Conservation (phyloP, 2,888 invertebrate species). For the Danaus chrysippus region DNA sequence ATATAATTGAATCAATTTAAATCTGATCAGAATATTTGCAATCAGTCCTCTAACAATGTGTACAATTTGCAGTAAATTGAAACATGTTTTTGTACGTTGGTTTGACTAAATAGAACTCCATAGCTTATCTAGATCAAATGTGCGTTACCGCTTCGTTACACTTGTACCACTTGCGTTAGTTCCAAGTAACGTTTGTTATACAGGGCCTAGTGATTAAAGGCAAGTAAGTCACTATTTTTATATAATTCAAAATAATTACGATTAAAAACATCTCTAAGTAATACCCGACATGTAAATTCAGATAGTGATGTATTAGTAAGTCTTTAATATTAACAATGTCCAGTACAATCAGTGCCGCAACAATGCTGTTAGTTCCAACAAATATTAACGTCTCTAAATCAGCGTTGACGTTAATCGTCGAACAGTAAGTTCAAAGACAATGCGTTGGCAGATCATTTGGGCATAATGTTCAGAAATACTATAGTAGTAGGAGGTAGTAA, state of each 20-base stretch:
- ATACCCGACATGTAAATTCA: conserved; percentile 9
- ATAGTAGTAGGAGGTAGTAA: conserved; percentile 49
- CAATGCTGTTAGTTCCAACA: conserved; percentile 39
- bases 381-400: conserved; percentile 54
- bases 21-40: no score
- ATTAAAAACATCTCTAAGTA: no score
- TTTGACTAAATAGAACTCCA: conserved; percentile 44
- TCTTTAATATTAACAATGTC: conserved; percentile 22
- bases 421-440: conserved; percentile 73
- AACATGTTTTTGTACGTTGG: conserved; percentile 32
- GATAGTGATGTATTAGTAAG: conserved; percentile 22
- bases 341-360: conserved; percentile 16
- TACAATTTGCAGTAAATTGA: conserved; percentile 26
- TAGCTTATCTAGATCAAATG: conserved; percentile 44
- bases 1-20: no score
- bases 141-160: conserved; percentile 42
- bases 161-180: conserved; percentile 20
- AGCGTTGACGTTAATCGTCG: conserved; percentile 63
- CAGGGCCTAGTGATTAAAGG: background rate
- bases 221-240: background rate
- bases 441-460: conserved; percentile 75
- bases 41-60: conserved; percentile 7
- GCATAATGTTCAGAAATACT: conserved; percentile 65
- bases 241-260: no score
- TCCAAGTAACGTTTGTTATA: background rate